Percentiles rank a stretch among this genome's conserved stretches.
Conservation (phyloP, 2,113 vertebrate species). For the Eptesicus fuscus region DNA sequence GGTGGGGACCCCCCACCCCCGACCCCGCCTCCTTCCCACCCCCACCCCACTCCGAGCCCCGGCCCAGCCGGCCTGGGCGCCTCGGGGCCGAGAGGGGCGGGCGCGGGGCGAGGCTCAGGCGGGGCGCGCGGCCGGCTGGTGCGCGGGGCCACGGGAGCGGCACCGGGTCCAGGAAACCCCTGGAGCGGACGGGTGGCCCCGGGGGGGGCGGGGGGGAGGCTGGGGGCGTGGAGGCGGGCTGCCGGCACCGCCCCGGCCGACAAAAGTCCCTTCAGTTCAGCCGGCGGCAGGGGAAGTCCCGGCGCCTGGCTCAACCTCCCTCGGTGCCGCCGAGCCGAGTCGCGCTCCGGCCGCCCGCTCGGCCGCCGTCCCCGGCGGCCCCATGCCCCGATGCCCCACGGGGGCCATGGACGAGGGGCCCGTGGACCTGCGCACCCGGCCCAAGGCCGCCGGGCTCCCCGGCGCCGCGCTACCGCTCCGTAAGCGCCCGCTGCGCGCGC, state of each 20-base stretch:
- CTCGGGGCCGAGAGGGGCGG: background rate
- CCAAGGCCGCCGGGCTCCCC: slow-evolving; percentile 50
- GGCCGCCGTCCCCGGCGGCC: slow-evolving; percentile 65
- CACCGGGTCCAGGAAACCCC: slow-evolving; percentile 66
- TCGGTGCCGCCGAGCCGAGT: slow-evolving; percentile 39
- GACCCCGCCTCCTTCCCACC: background rate
- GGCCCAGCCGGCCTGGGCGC: background rate
- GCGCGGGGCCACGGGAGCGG: background rate
- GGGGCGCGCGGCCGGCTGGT: background rate
- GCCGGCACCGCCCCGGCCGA: slow-evolving; percentile 71
- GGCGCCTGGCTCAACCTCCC: slow-evolving; percentile 48
- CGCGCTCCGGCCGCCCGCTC: slow-evolving; percentile 41
- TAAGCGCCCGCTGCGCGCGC: slow-evolving; percentile 66
- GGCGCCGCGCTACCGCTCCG: slow-evolving; percentile 68
- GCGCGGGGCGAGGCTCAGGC: slow-evolving; percentile 14
- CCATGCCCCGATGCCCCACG: slow-evolving; percentile 75
- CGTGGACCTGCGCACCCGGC: slow-evolving; percentile 74
- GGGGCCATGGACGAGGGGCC: slow-evolving; percentile 78
- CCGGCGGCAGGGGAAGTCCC: slow-evolving; percentile 75
- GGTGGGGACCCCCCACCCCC: background rate
- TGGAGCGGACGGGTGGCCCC: slow-evolving; percentile 62
- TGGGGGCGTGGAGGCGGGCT: slow-evolving; percentile 49
- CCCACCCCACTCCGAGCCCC: accelerated
- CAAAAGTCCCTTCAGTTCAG: slow-evolving; percentile 76
- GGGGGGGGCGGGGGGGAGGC: slow-evolving; percentile 24